A percentile compares a stretch with the other conserved stretches of the same genome.
phyloP scores from a whole-genome alignment of 2,888 invertebrate species.

The Philereme vetulata region DNA sequence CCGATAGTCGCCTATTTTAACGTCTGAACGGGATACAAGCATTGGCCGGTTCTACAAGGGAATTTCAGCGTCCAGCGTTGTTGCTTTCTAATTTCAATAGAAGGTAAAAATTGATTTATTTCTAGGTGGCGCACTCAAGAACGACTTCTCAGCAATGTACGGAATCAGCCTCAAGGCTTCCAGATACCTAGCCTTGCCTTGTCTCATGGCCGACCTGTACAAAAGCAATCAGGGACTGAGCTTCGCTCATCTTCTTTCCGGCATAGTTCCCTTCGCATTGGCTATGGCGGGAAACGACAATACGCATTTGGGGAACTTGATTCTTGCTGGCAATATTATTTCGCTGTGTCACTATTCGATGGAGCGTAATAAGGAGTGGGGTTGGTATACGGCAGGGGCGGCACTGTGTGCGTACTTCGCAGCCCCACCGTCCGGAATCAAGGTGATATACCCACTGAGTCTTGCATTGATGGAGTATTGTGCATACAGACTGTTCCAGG shows the following conservation, averaged over 20 bases:
- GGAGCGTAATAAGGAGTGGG: conserved; percentile 56
- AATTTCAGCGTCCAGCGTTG: too few relatives aligned
- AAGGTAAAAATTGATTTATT: conserved; percentile 14
- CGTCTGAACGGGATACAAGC: too few relatives aligned
- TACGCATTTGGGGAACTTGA: conserved; percentile 53
- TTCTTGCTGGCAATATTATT: conserved; percentile 62
- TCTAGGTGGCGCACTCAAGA: conserved; percentile 58
- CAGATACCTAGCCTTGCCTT: conserved; percentile 65
- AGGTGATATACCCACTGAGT: conserved; percentile 61
- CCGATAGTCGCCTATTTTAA: too few relatives aligned
- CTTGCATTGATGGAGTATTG: conserved; percentile 67
- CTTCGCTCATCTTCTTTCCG: conserved; percentile 60
- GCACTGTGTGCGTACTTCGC: conserved; percentile 61
- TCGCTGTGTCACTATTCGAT: conserved; percentile 59
- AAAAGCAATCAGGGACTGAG: conserved; percentile 49
- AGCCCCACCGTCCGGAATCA: conserved; percentile 44
- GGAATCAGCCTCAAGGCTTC: conserved; percentile 57
- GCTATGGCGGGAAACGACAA: conserved; percentile 60
- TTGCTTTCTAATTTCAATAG: neutral
- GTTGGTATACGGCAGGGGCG: conserved; percentile 65
- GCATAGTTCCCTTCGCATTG: conserved; percentile 64
- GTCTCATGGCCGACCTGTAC: conserved; percentile 68
- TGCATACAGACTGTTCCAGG: conserved; percentile 57
- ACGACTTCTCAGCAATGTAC: conserved; percentile 59
- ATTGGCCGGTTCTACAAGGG: too few relatives aligned